Percentiles rank a stretch among this genome's conserved stretches.
Conservation (phyloP, 2,113 vertebrate genomes). For the Edolisoma coerulescens region DNA sequence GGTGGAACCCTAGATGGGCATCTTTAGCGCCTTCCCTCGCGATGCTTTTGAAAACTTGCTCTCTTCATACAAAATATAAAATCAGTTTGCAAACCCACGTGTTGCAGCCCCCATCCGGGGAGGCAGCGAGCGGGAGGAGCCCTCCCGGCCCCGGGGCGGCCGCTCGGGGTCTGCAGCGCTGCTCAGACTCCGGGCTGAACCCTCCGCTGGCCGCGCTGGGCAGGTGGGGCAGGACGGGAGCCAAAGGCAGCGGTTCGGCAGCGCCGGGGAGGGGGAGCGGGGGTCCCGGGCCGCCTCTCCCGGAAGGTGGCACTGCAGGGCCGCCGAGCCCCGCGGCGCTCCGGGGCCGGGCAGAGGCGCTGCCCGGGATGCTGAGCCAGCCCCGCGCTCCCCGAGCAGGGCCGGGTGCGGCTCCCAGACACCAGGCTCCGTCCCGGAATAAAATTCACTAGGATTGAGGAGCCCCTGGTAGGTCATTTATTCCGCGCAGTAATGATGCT, state of each 20-base stretch:
- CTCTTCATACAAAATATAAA: background rate
- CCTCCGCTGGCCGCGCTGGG: accelerated
- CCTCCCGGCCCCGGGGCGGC: background rate
- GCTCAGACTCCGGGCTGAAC: background rate
- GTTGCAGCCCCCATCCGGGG: background rate
- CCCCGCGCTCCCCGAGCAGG: background rate
- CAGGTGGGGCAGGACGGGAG: background rate
- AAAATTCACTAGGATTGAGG: background rate
- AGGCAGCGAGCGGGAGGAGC: background rate
- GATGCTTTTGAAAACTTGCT: background rate
- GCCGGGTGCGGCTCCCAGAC: background rate
- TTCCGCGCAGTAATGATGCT: background rate
- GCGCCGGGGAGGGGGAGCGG: too few relatives aligned
- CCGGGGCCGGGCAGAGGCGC: background rate
- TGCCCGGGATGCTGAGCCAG: background rate
- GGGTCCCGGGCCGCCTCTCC: background rate
- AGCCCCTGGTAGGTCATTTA: background rate
- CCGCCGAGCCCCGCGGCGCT: background rate
- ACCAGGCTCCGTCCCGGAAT: background rate
- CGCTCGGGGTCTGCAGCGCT: background rate
- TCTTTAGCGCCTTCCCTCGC: background rate
- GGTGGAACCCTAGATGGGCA: background rate
- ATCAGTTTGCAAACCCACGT: background rate
- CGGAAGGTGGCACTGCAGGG: constrained; percentile 57
- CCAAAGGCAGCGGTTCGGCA: accelerated